Evolutionary conservation across 2,888 invertebrate species (phyloP).

Genomic region (Drosophila fungiperda): DNA sequence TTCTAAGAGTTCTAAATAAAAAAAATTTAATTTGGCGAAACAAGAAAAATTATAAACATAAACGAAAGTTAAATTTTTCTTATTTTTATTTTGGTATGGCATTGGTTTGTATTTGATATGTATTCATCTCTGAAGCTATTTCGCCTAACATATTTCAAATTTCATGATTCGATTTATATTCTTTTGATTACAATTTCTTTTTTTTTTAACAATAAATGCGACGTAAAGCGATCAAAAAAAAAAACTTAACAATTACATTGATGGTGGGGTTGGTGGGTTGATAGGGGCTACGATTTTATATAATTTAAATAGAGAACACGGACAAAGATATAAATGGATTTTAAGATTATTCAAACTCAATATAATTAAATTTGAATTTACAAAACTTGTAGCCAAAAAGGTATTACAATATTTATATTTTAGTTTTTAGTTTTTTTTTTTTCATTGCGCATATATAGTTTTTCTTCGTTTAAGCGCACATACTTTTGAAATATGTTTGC

Average conservation of each 20-base stretch:
- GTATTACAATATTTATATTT: conserved; percentile 30
- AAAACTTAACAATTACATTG: conserved; percentile 54
- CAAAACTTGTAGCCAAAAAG: conserved; percentile 27
- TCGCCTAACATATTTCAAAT: conserved; percentile 42
- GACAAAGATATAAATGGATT: conserved; percentile 30
- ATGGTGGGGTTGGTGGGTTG: conserved; percentile 3
- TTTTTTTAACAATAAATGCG: conserved; percentile 44
- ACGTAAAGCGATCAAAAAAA: conserved; percentile 36
- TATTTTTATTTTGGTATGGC: conserved; percentile 12
- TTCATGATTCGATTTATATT: conserved; percentile 22
- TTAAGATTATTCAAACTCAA: conserved; percentile 33
- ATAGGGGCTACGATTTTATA: conserved; percentile 40
- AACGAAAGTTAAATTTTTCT: conserved; percentile 33
- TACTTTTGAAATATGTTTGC: conserved; percentile 20
- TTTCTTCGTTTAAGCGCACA: conserved; percentile 10
- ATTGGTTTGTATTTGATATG: conserved; percentile 2
- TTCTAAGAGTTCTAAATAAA: conserved; percentile 55
- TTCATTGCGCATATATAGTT: conserved; percentile 1
- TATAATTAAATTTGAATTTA: conserved; percentile 50
- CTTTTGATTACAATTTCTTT: conserved; percentile 11
- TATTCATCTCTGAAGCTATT: conserved; percentile 27
- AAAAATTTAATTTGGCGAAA: conserved; percentile 55
- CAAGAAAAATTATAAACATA: conserved; percentile 27
- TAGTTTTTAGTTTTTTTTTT: neutral
- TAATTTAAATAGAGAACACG: conserved; percentile 50